Evolutionary conservation across 2,888 invertebrate genomes (phyloP).

Genomic region (Rhagonycha lutea): DNA sequence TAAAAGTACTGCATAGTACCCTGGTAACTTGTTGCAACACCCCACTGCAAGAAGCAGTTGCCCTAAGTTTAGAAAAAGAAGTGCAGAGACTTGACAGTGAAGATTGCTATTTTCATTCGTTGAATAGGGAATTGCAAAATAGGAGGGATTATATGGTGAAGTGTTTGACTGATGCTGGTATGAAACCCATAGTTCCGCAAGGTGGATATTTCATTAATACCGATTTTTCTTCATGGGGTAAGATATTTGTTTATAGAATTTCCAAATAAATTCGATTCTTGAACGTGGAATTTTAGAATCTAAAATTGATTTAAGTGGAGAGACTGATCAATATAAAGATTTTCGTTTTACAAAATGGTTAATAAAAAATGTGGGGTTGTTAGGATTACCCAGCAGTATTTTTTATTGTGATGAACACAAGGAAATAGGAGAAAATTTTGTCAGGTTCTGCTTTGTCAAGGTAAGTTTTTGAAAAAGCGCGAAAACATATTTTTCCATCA

Average conservation of each 20-base stretch:
- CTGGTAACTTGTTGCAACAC: conserved; percentile 92
- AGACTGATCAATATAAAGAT: conserved; percentile 77
- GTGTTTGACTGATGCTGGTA: conserved; percentile 76
- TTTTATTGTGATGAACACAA: conserved; percentile 87
- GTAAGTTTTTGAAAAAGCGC: no score
- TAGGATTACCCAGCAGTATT: conserved; percentile 92
- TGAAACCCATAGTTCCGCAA: conserved; percentile 91
- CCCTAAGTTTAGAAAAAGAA: conserved; percentile 87
- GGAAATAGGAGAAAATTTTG: conserved; percentile 78
- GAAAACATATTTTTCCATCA: no score
- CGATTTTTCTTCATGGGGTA: conserved; percentile 81
- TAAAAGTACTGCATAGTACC: conserved; percentile 92
- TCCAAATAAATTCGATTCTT: neutral
- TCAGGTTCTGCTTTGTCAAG: conserved; percentile 95
- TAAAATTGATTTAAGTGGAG: conserved; percentile 70
- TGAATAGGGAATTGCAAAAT: conserved; percentile 73
- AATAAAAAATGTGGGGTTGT: conserved; percentile 87
- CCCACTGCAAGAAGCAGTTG: conserved; percentile 91
- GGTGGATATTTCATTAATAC: conserved; percentile 98
- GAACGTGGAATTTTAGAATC: conserved; percentile 58
- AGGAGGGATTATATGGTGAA: conserved; percentile 83
- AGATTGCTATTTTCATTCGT: conserved; percentile 81
- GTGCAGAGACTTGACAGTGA: conserved; percentile 67
- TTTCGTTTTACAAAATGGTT: conserved; percentile 96
- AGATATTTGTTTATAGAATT: neutral